phyloP scores from a whole-genome alignment of 2,113 vertebrate species.

The Setophaga coronata region DNA sequence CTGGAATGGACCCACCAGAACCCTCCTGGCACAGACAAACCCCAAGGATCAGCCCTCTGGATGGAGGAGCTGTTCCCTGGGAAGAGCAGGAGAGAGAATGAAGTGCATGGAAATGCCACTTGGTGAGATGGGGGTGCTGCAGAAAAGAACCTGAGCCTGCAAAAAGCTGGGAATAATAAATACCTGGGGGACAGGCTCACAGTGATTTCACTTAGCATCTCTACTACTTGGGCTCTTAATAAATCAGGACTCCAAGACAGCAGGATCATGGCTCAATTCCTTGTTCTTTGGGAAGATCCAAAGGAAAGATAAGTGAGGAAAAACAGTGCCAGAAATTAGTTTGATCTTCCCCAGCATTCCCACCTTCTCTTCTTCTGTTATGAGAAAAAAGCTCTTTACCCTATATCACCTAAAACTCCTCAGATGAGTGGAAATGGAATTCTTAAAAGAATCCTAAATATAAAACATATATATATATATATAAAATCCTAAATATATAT shows the following conservation, averaged over 20 bases:
- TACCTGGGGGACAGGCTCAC: background rate
- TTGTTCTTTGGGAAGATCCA: background rate
- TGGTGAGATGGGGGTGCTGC: background rate
- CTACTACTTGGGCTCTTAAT: background rate
- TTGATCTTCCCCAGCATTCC: background rate
- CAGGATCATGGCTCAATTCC: background rate
- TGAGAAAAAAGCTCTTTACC: background rate
- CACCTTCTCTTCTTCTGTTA: background rate
- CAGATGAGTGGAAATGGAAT: background rate
- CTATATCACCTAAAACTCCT: background rate
- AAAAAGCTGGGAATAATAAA: background rate
- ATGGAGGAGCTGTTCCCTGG: background rate
- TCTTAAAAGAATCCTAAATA: background rate
- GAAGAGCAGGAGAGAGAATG: background rate
- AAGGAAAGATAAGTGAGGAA: background rate
- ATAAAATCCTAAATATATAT: too few species aligned
- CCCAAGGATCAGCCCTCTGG: background rate
- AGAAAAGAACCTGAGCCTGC: background rate
- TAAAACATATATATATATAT: too few species aligned
- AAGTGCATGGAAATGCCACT: background rate
- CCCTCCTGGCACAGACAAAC: background rate
- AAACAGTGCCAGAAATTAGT: background rate
- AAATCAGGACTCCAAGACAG: background rate
- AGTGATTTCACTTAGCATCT: background rate
- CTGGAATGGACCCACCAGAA: background rate